A percentile compares a stretch with the other conserved stretches of the same genome.
Conservation (phyloP, 2,888 invertebrate species). For the Spilarctia lutea region DNA sequence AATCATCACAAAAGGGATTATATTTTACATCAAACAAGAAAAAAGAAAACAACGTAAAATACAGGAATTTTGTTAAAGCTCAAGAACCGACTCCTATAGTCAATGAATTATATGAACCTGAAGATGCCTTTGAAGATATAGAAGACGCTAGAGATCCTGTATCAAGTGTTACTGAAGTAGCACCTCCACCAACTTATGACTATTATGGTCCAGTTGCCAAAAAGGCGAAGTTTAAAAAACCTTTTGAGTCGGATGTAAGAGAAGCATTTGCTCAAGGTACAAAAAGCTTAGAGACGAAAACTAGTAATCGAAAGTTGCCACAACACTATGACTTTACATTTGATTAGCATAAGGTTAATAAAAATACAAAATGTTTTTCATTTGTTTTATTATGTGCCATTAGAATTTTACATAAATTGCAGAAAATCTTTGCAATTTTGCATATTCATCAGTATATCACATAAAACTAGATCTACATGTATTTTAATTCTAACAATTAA, state of each 20-base stretch:
- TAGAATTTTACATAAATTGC: conserved; percentile 46
- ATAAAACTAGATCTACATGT: conserved; percentile 58
- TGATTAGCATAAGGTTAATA: conserved; percentile 57
- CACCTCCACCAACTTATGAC: conserved; percentile 89
- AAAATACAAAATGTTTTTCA: conserved; percentile 36
- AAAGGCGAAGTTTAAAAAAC: conserved; percentile 64
- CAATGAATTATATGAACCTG: conserved; percentile 70
- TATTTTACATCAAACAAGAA: conserved; percentile 72
- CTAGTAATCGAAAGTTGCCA: conserved; percentile 66
- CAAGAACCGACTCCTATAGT: conserved; percentile 69
- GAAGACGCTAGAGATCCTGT: conserved; percentile 32
- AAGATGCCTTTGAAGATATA: conserved; percentile 35
- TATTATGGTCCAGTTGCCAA: conserved; percentile 86
- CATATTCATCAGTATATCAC: conserved; percentile 66
- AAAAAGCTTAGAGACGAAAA: conserved; percentile 75
- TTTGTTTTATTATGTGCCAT: conserved; percentile 56
- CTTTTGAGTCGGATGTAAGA: conserved; percentile 75
- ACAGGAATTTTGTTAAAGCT: conserved; percentile 74
- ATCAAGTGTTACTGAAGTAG: conserved; percentile 79
- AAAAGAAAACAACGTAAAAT: conserved; percentile 61
- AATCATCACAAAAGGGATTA: conserved; percentile 61
- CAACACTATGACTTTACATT: conserved; percentile 80
- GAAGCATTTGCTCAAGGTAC: conserved; percentile 81
- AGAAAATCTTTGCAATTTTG: conserved; percentile 49
- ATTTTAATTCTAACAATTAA: conserved; percentile 53